These are phyloP conservation scores for Hapalemur alaotrensis DNA, from an alignment of 2,797 vertebrate species.

Conservation along the genomic window DNA sequence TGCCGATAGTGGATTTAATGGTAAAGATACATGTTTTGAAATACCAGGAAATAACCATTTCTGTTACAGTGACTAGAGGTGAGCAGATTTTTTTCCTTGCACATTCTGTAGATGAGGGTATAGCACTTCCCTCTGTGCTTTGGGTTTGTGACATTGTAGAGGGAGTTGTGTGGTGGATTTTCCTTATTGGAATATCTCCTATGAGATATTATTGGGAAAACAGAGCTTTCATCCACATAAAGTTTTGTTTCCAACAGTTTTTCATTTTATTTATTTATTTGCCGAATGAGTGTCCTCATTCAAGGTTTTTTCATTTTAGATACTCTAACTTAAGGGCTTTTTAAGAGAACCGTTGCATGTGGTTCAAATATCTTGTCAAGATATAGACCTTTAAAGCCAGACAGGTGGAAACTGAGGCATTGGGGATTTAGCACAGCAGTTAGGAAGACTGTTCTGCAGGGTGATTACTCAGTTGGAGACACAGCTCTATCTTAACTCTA, in stretches of 20 bases:
- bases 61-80: not conserved
- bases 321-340: not conserved
- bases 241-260: not conserved
- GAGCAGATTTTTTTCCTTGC: not conserved
- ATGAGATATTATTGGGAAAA: not conserved
- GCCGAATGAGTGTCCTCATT: not conserved
- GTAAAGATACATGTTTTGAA: no score
- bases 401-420: no score
- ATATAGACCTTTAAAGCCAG: not conserved
- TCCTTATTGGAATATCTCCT: not conserved
- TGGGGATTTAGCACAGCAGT: not conserved
- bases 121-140: not conserved
- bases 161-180: not conserved
- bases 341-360: not conserved
- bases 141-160: not conserved
- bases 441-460: not conserved
- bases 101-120: accelerated
- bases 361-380: not conserved
- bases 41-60: not conserved
- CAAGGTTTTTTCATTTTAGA: not conserved
- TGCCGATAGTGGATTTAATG: not conserved
- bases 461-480: not conserved
- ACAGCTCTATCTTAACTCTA: not conserved
- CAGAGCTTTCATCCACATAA: not conserved
- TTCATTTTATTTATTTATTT: not conserved